phyloP scores from a whole-genome alignment of 2,888 invertebrate species.

The Amiota mariae region DNA sequence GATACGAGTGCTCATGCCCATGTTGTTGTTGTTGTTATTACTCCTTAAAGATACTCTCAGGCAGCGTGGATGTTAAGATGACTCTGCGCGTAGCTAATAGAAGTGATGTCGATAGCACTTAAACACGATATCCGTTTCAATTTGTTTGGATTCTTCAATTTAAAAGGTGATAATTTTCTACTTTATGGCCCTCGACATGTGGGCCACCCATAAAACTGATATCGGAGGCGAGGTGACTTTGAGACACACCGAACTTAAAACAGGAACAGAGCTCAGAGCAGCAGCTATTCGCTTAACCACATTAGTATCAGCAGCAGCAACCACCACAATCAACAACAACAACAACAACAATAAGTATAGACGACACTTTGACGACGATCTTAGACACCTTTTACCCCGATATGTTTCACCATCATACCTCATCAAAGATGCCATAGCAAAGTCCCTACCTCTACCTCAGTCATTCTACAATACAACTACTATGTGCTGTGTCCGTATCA shows the following conservation, averaged over 20 bases:
- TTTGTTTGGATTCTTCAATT: constrained; percentile 74
- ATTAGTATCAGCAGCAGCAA: constrained; percentile 19
- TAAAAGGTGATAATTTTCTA: constrained; percentile 75
- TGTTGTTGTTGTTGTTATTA: too few species aligned
- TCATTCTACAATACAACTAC: too few species aligned
- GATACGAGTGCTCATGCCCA: too few species aligned
- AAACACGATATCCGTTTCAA: constrained; percentile 74
- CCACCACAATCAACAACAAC: not conserved
- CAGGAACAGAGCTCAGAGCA: constrained; percentile 7
- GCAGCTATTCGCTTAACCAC: constrained; percentile 39
- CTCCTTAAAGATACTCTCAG: too few species aligned
- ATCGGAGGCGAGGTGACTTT: constrained; percentile 55
- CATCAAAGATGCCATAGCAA: constrained; percentile 21
- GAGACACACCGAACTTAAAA: constrained; percentile 11
- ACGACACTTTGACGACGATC: constrained; percentile 28
- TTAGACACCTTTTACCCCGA: constrained; percentile 4
- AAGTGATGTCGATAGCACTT: constrained; percentile 74
- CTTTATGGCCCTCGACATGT: constrained; percentile 74
- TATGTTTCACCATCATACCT: not conserved
- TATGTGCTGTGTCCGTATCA: constrained; percentile 49
- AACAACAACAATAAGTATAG: not conserved
- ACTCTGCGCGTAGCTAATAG: constrained; percentile 62
- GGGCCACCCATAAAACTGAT: constrained; percentile 74
- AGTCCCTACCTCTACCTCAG: constrained; percentile 9
- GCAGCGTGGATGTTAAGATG: not conserved